Base-by-base conservation (phyloP, 2,113 vertebrate genomes). In the Spea bombifrons region DNA sequence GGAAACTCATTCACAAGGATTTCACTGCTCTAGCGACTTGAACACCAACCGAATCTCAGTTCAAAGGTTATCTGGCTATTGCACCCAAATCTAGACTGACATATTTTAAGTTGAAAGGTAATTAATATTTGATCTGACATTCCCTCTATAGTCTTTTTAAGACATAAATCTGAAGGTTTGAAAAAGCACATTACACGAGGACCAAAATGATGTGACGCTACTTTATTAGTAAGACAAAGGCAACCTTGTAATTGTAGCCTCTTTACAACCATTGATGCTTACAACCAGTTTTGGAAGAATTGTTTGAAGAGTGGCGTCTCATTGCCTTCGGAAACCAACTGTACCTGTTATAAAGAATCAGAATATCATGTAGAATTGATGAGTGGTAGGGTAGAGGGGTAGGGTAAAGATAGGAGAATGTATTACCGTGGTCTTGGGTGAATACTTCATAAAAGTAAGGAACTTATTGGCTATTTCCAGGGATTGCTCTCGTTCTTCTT, bases 231-330 rank as follows among this genome's bases (percentile, higher is more conserved):
- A 30, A 30, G 30, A 30, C 30, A 30, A 30, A 30, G 30, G 50
- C 10, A 53, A 12, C 50, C 7, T 53, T 53, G 10, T 8, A 53
- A 53, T 7, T 53, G 10, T 59, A 4, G 10, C 55, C 15, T 3
- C 55, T 13, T 13, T 8, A 13, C 15, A 59, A 59, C 30, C 30
- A 15, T 4, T 1, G 17, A 0, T 12, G 16, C 94, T 94, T 66
- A 80, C 17, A 74, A 7, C 95, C 95, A 98, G 89, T 85, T 83
- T 67, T 88, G 66, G 81, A 98, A 98, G 88, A 97, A 98, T 81
- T 97, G 96, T 88, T 95, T 97, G 91, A 98, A 98, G 82, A 97
- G 93, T 75, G 94, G 88, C 0, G 92, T 95, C 88, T 97, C 93
- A 0, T 84, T 87, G 81, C 95, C 96, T 84, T 97, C 92, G 0